Base-by-base conservation (phyloP, 2,888 invertebrate genomes). In the Phragmatobia fuliginosa region DNA sequence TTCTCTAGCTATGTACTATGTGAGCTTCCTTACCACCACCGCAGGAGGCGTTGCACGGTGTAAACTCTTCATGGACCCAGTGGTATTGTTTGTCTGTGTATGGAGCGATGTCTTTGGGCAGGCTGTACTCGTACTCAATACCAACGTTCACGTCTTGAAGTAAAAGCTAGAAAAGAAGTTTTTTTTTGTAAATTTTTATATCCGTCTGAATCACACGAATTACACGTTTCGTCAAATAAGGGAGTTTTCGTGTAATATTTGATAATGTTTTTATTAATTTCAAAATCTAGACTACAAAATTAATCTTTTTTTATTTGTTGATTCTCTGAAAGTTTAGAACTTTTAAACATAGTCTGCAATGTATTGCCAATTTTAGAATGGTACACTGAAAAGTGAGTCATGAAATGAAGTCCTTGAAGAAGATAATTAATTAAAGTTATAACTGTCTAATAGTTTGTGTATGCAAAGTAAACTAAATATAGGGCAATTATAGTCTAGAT, bases 121-220 rank as follows among this genome's bases (percentile, higher is more conserved):
- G 96, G 85, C 98, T 98, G 95, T 99, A 99, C 87, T 99, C 98
- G 91, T 98, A 99, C 71, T 96, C 94, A 11, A 99, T 96, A 11
- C 98, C 98, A 1, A 98, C 97, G 86, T 98, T 98, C 32, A 95
- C 95, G 83, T 97, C 98, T 91, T 92, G 92, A 93, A 98, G 98
- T 79, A 97, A 97, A 72, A 99, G 92, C 97, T 98, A 90, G 2
- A 77, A 79, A 31, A 56, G 49, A 38, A 41, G 0, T 1, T 1
- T 8, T 52, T 49, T 52, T 18, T 63, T 18, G 31, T 31, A 59
- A 59, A 0, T 16, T 49, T 49, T 21, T n/a, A n/a, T 7, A 49
- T 49, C 21, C 21, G 7, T 45, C 45, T 45, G 2, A n/a, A 49
- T 10, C 21, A 31, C 8, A 8, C 16, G 14, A 8, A 18, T 58